phyloP scores from a whole-genome alignment of 2,113 vertebrate species.

The Anguilla rostrata region DNA sequence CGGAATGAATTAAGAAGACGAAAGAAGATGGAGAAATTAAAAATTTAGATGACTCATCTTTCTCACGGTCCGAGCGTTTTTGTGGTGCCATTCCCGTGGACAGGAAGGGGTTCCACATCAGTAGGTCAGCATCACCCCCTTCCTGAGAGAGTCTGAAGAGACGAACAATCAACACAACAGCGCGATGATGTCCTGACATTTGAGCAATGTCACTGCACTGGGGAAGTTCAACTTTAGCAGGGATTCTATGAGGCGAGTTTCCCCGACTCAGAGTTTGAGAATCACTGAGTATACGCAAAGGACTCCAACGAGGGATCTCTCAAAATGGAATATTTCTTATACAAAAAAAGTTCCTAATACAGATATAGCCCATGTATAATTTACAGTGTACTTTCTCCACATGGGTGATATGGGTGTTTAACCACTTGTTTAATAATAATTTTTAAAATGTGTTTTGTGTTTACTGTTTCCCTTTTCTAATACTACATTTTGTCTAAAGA shows the following conservation, averaged over 20 bases:
- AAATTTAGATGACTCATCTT: conserved; percentile 13
- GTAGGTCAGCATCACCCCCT: background rate
- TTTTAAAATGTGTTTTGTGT: too few species aligned
- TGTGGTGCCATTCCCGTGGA: background rate
- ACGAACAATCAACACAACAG: background rate
- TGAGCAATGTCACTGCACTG: background rate
- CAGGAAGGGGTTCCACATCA: background rate
- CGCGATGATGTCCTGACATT: background rate
- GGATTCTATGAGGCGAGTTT: background rate
- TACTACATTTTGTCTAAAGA: too few species aligned
- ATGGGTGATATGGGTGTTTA: too few species aligned
- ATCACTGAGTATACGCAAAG: too few species aligned
- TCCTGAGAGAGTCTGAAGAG: background rate
- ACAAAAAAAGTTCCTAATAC: too few species aligned
- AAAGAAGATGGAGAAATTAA: conserved; percentile 29
- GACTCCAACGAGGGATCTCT: too few species aligned
- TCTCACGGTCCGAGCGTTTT: background rate
- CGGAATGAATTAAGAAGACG: conserved; percentile 27
- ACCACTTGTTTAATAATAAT: too few species aligned
- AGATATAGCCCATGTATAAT: too few species aligned
- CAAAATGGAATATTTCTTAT: too few species aligned
- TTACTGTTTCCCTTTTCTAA: too few species aligned
- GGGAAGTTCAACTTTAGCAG: background rate
- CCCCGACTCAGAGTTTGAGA: background rate
- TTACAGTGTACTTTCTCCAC: too few species aligned